These are phyloP conservation scores for Melitaea cinxia DNA, from an alignment of 1,140 invertebrate species.

Conservation along the genomic window DNA sequence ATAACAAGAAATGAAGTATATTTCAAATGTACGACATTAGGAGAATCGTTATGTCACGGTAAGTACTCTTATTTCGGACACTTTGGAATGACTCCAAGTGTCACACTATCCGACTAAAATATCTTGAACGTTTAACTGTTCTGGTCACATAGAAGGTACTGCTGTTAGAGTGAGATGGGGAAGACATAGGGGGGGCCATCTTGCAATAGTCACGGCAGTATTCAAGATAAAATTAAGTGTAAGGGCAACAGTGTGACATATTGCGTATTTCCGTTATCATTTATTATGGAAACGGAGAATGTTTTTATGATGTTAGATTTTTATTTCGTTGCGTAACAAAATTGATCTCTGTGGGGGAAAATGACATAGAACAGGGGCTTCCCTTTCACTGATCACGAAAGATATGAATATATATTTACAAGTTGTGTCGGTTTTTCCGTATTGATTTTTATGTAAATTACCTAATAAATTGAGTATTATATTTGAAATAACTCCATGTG, in stretches of 20 bases:
- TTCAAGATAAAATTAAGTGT: constrained; percentile 34
- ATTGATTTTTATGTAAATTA: no score
- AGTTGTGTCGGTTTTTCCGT: no score
- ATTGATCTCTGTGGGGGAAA: no score
- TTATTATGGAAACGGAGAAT: constrained; percentile 29
- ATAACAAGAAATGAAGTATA: not conserved
- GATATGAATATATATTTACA: no score
- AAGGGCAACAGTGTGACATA: constrained; percentile 33
- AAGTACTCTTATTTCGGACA: constrained; percentile 27
- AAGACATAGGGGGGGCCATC: constrained; percentile 15
- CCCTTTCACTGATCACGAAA: no score
- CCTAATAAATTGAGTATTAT: no score
- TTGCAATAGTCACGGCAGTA: constrained; percentile 24
- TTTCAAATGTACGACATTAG: constrained; percentile 26
- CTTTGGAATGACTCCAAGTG: constrained; percentile 40
- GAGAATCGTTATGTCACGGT: constrained; percentile 35
- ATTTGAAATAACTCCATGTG: no score
- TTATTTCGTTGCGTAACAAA: no score
- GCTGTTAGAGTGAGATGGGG: constrained; percentile 9
- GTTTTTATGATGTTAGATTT: constrained; percentile 14
- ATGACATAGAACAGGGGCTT: no score
- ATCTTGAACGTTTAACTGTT: constrained; percentile 22
- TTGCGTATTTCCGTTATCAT: constrained; percentile 33
- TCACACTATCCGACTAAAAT: constrained; percentile 33
- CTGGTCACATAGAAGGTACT: not conserved